Evolutionary conservation across 2,888 invertebrate species (phyloP).

Genomic region (Mimumesa dahlbomi): DNA sequence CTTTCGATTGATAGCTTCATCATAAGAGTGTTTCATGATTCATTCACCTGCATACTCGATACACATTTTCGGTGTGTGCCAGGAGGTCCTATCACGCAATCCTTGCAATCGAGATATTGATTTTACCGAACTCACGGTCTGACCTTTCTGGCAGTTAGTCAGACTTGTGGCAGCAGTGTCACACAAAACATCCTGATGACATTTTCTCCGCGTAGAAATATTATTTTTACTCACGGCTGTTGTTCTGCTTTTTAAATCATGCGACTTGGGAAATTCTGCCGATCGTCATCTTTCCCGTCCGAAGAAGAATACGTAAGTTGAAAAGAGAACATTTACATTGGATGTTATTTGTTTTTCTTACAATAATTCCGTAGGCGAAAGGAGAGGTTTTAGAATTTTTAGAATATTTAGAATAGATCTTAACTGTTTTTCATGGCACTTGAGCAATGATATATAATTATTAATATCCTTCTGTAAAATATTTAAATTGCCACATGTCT

Average conservation of each 20-base stretch:
- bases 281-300: conserved; percentile 8
- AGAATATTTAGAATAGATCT: no score
- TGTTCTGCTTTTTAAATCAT: conserved; percentile 20
- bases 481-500: no score
- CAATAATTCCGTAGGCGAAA: no score
- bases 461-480: no score
- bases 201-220: neutral
- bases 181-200: conserved; percentile 2
- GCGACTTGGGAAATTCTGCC: conserved; percentile 9
- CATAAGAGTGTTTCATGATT: neutral
- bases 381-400: no score
- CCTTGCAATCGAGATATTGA: conserved; percentile 57
- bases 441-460: no score
- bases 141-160: conserved; percentile 23
- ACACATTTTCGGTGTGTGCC: neutral
- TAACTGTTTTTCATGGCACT: no score
- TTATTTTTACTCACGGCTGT: neutral
- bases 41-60: conserved; percentile 11
- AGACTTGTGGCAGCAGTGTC: conserved; percentile 16
- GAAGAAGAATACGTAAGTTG: conserved; percentile 28
- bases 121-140: conserved; percentile 42
- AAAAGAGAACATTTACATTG: no score
- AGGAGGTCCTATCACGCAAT: conserved; percentile 1
- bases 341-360: no score
- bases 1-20: neutral